Evolutionary conservation across 2,888 invertebrate genomes (phyloP).

Genomic region (Drosophila putrida): DNA sequence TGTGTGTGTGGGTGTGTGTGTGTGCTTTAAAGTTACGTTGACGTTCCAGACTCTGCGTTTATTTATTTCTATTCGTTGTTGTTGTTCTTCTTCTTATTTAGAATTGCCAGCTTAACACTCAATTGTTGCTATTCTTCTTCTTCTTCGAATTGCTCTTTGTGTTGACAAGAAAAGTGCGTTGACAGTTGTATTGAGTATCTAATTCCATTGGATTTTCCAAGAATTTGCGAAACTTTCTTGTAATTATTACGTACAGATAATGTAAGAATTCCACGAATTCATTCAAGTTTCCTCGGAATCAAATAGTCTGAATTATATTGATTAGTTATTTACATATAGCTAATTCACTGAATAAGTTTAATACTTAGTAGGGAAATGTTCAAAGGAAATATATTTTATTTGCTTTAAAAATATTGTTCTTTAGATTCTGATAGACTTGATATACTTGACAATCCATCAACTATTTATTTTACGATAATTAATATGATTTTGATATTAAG

Average conservation of each 20-base stretch:
- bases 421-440: too few species aligned
- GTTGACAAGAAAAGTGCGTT: slow-evolving; percentile 13
- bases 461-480: neutral
- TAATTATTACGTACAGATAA: neutral
- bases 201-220: slow-evolving; percentile 9
- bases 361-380: too few species aligned
- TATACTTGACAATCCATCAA: too few species aligned
- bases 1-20: slow-evolving; percentile 1
- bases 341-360: too few species aligned
- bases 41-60: slow-evolving; percentile 26
- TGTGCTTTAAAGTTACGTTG: slow-evolving; percentile 22
- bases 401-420: too few species aligned
- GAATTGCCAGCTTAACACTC: slow-evolving; percentile 18
- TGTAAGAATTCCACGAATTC: neutral
- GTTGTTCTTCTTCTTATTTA: slow-evolving; percentile 3
- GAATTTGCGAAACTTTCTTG: neutral
- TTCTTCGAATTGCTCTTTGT: neutral
- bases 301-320: too few species aligned
- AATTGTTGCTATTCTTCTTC: neutral
- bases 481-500: neutral
- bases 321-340: too few species aligned
- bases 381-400: too few species aligned
- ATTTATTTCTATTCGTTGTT: slow-evolving; percentile 36
- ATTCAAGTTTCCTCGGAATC: too few species aligned
- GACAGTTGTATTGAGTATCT: slow-evolving; percentile 40